Conservation (phyloP, 2,797 vertebrate genomes). For the Hyperoplus immaculatus region DNA sequence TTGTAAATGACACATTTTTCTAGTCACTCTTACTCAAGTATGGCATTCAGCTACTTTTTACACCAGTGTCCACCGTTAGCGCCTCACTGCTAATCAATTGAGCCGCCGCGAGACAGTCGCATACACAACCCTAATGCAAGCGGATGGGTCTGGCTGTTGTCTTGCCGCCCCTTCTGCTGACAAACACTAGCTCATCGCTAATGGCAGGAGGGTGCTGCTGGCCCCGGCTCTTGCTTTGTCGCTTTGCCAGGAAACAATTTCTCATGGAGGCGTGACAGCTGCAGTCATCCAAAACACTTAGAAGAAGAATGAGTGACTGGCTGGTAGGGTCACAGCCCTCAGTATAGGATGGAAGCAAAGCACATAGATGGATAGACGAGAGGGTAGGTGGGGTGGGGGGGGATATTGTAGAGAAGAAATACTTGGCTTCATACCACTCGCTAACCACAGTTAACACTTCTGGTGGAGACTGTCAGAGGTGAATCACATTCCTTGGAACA, state of each 20-base stretch:
- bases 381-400: constrained; percentile 7
- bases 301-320: constrained; percentile 54
- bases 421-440: constrained; percentile 45
- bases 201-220: constrained; percentile 56
- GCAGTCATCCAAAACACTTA: constrained; percentile 67
- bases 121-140: constrained; percentile 57
- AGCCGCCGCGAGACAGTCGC: constrained; percentile 57
- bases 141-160: constrained; percentile 65
- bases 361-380: constrained; percentile 35
- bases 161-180: constrained; percentile 54
- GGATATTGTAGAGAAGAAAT: constrained; percentile 33
- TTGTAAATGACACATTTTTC: too few relatives aligned
- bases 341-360: constrained; percentile 33
- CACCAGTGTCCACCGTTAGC: neutral
- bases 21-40: too few relatives aligned
- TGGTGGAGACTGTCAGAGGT: constrained; percentile 41
- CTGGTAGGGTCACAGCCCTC: constrained; percentile 34
- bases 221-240: constrained; percentile 39
- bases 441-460: constrained; percentile 29
- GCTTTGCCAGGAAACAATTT: constrained; percentile 73
- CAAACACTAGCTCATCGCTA: constrained; percentile 71
- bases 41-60: too few relatives aligned
- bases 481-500: constrained; percentile 54
- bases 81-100: constrained; percentile 59
- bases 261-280: constrained; percentile 51